These are phyloP conservation scores for Diabrotica virgifera DNA, from an alignment of 1,140 invertebrate species.

Conservation along the genomic window DNA sequence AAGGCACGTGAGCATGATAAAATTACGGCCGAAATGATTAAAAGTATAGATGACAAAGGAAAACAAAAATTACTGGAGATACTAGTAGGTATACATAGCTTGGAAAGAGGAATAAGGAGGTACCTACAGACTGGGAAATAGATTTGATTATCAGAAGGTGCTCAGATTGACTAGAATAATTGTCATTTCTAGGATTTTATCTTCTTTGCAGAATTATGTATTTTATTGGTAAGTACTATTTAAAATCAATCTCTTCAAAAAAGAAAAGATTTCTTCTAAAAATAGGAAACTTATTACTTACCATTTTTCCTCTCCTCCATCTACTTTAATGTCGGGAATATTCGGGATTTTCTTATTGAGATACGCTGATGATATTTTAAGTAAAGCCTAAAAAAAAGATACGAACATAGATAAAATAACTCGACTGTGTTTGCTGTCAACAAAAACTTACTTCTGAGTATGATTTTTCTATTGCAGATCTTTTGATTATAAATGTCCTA, in stretches of 20 bases:
- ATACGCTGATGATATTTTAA: constrained; percentile 87
- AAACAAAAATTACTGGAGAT: too few species aligned
- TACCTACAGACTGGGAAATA: too few species aligned
- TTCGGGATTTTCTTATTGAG: constrained; percentile 89
- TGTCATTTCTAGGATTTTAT: too few species aligned
- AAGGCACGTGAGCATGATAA: too few species aligned
- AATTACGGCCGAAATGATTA: too few species aligned
- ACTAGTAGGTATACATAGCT: too few species aligned
- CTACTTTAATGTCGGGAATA: constrained; percentile 83
- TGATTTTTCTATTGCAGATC: constrained; percentile 89
- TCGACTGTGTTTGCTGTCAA: background rate
- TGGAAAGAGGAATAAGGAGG: too few species aligned
- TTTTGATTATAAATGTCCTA: constrained; percentile 86
- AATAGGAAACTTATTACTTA: constrained; percentile 47
- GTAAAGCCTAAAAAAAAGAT: constrained; percentile 64
- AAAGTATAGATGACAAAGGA: too few species aligned
- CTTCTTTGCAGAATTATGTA: too few species aligned
- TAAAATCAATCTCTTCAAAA: background rate
- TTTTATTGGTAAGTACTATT: too few species aligned
- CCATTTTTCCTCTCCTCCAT: constrained; percentile 87
- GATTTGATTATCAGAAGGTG: too few species aligned
- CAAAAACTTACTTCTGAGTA: constrained; percentile 79
- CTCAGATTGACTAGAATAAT: too few species aligned
- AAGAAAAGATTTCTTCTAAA: background rate
- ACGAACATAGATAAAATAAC: background rate